Conservation (phyloP, 2,797 vertebrate genomes). For the Acrossocheilus wenchowensis region DNA sequence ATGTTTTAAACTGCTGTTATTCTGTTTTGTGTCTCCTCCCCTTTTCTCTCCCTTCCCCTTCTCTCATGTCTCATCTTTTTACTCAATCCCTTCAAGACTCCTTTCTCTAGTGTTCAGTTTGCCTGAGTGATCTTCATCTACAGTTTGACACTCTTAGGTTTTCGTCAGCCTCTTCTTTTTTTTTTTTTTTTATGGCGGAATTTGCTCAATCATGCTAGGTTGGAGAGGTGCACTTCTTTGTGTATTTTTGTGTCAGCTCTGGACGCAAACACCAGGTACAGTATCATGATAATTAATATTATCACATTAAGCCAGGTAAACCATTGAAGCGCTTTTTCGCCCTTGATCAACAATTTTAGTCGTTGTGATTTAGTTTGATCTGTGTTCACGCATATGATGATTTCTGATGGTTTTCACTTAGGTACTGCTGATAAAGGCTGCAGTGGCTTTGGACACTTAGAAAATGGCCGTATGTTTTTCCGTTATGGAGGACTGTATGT, state of each 20-base stretch:
- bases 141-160: slow-evolving; percentile 8
- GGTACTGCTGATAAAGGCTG: slow-evolving; percentile 63
- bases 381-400: background rate
- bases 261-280: slow-evolving; percentile 63
- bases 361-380: background rate
- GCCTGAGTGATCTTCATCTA: slow-evolving; percentile 23
- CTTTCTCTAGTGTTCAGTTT: slow-evolving; percentile 16
- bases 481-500: slow-evolving; percentile 76
- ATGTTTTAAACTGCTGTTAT: slow-evolving; percentile 19
- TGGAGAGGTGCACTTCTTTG: slow-evolving; percentile 52
- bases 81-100: slow-evolving; percentile 10
- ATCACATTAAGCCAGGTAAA: background rate
- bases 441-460: slow-evolving; percentile 67
- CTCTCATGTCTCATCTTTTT: slow-evolving; percentile 20
- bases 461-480: slow-evolving; percentile 77
- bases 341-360: background rate
- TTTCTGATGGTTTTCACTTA: slow-evolving; percentile 32
- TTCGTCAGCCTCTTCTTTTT: background rate
- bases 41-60: background rate
- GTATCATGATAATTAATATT: background rate
- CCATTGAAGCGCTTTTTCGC: background rate
- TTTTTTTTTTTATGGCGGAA: slow-evolving; percentile 4
- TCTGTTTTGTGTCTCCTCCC: slow-evolving; percentile 21
- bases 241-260: slow-evolving; percentile 58
- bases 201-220: slow-evolving; percentile 37